phyloP scores from a whole-genome alignment of 1,140 invertebrate genomes.

The Conopomorpha cramerella region DNA sequence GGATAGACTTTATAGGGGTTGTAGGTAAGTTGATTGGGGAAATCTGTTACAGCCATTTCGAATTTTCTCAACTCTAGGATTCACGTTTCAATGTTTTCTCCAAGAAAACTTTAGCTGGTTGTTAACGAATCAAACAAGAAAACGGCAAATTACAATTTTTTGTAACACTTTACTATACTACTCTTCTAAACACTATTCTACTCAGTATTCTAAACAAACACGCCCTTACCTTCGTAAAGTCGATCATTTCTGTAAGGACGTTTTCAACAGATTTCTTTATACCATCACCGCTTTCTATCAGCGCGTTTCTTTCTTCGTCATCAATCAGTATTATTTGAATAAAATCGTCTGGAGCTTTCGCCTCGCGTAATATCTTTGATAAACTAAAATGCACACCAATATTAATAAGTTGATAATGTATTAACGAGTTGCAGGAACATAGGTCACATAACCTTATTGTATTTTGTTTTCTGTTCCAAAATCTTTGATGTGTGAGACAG shows the following conservation, averaged over 20 bases:
- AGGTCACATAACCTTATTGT: not conserved
- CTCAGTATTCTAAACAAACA: not conserved
- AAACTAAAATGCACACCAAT: no score
- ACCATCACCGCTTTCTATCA: conserved; percentile 17
- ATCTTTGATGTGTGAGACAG: not conserved
- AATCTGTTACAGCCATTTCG: no score
- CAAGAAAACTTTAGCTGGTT: no score
- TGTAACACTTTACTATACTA: no score
- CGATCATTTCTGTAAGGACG: conserved; percentile 20
- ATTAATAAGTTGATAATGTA: no score
- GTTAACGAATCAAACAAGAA: no score
- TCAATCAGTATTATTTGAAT: conserved; percentile 30
- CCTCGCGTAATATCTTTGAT: conserved; percentile 13
- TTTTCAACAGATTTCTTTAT: conserved; percentile 13
- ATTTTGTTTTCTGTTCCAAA: not conserved
- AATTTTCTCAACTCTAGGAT: no score
- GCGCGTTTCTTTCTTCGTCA: conserved; percentile 18
- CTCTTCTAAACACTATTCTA: not conserved
- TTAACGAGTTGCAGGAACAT: conserved; percentile 12
- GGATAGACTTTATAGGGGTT: no score
- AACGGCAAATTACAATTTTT: no score
- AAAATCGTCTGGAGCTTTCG: conserved; percentile 19
- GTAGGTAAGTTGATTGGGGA: no score
- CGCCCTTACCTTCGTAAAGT: conserved; percentile 30
- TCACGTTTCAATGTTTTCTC: no score